These are phyloP conservation scores for Phyllotreta striolata DNA, from an alignment of 2,888 invertebrate genomes.

Conservation along the genomic window DNA sequence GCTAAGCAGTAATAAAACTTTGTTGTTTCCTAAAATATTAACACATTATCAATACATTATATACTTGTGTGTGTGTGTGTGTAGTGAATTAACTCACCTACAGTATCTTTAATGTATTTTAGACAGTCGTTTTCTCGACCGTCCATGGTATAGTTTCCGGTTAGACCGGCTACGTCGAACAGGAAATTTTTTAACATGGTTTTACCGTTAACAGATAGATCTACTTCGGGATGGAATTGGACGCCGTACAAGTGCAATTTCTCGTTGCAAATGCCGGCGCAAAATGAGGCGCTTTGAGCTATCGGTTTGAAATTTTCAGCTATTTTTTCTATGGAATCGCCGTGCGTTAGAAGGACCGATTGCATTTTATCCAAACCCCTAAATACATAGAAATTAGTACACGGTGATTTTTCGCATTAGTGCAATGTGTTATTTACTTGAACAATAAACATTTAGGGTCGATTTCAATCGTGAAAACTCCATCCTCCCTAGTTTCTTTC, in stretches of 20 bases:
- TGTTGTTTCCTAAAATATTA: conserved; percentile 69
- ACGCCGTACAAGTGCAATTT: conserved; percentile 91
- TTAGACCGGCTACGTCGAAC: conserved; percentile 87
- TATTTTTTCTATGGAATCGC: conserved; percentile 92
- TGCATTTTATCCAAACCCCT: conserved; percentile 89
- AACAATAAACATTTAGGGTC: conserved; percentile 90
- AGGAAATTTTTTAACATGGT: conserved; percentile 94
- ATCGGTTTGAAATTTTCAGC: conserved; percentile 89
- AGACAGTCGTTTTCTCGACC: conserved; percentile 90
- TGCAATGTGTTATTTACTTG: conserved; percentile 71
- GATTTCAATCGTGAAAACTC: conserved; percentile 88
- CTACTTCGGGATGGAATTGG: conserved; percentile 99
- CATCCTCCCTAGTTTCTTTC: conserved; percentile 92
- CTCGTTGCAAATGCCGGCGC: conserved; percentile 92
- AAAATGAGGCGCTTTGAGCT: conserved; percentile 83
- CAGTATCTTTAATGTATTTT: conserved; percentile 87
- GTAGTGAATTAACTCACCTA: conserved; percentile 61
- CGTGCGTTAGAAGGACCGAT: conserved; percentile 94
- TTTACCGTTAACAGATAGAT: conserved; percentile 73
- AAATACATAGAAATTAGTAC: conserved; percentile 35
- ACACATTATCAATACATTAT: too few relatives aligned
- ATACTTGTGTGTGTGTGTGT: too few relatives aligned
- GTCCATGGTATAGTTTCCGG: conserved; percentile 87
- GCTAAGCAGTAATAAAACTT: conserved; percentile 89
- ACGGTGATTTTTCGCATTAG: not conserved